These are phyloP conservation scores for Trichogramma pretiosum DNA, from an alignment of 1,140 invertebrate genomes.

Conservation along the genomic window DNA sequence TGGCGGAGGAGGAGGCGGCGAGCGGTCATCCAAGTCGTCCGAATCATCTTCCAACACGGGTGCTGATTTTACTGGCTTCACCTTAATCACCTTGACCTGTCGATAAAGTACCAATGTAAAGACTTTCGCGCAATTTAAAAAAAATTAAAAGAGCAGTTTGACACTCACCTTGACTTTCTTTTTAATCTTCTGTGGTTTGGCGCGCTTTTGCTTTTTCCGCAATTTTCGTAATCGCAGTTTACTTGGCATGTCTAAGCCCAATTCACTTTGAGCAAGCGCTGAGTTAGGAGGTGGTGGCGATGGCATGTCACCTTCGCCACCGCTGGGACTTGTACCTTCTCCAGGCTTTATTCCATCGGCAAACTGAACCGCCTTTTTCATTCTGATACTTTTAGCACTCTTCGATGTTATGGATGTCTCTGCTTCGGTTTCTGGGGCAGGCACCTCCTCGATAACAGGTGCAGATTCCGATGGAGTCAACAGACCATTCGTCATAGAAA, in stretches of 20 bases:
- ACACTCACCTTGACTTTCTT: slow-evolving; percentile 46
- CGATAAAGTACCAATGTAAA: not conserved
- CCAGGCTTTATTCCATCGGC: slow-evolving; percentile 58
- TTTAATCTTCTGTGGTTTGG: slow-evolving; percentile 41
- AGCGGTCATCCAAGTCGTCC: slow-evolving; percentile 46
- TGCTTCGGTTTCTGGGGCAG: slow-evolving; percentile 20
- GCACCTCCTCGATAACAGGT: too few relatives aligned
- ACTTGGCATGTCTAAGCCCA: slow-evolving; percentile 33
- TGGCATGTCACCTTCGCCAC: slow-evolving; percentile 53
- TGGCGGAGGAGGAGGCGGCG: slow-evolving; percentile 49
- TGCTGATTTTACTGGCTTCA: slow-evolving; percentile 37
- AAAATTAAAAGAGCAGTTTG: not conserved
- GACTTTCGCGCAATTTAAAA: not conserved
- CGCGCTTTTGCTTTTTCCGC: slow-evolving; percentile 42
- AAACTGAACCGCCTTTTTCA: slow-evolving; percentile 51
- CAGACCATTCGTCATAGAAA: slow-evolving; percentile 27
- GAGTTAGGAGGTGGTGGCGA: slow-evolving; percentile 51
- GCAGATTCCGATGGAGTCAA: too few relatives aligned
- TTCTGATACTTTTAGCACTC: slow-evolving; percentile 19
- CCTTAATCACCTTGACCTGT: slow-evolving; percentile 37
- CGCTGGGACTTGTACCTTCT: slow-evolving; percentile 55
- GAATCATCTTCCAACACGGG: slow-evolving; percentile 41
- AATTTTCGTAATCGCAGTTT: slow-evolving; percentile 45
- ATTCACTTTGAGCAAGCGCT: slow-evolving; percentile 19
- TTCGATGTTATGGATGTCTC: slow-evolving; percentile 6